Evolutionary conservation across 2,113 vertebrate species (phyloP).

Genomic region (Abramis brama): DNA sequence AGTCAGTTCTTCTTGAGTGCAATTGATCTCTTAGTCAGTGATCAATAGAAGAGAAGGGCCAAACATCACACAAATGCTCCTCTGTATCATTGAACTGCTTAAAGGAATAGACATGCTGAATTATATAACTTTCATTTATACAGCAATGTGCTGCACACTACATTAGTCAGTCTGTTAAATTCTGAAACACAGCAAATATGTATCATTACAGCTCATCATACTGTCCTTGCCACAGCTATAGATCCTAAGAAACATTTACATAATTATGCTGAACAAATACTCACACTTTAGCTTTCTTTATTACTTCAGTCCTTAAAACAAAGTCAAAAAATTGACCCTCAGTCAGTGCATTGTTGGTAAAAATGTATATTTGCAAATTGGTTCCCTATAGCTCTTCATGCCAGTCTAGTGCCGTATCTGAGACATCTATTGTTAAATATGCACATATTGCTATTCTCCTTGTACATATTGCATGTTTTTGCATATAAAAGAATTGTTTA

Average conservation of each 20-base stretch:
- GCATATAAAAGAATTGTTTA: neutral
- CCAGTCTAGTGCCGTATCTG: neutral
- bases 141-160: neutral
- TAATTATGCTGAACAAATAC: constrained; percentile 1
- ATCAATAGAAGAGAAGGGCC: constrained; percentile 29
- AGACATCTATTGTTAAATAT: constrained; percentile 14
- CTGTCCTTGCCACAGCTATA: constrained; percentile 15
- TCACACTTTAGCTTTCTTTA: constrained; percentile 14
- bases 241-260: neutral
- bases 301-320: neutral
- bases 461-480: constrained; percentile 9
- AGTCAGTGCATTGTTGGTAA: neutral
- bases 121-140: constrained; percentile 36
- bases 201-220: constrained; percentile 10
- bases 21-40: constrained; percentile 44
- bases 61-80: constrained; percentile 35
- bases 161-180: neutral
- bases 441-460: neutral
- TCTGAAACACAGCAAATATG: constrained; percentile 24
- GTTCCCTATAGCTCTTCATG: neutral
- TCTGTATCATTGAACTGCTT: constrained; percentile 43
- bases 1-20: constrained; percentile 11
- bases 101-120: constrained; percentile 21
- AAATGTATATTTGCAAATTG: constrained; percentile 8
- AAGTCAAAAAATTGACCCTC: neutral